These are phyloP conservation scores for Brevimyrus niger DNA, from an alignment of 2,113 vertebrate species.

Conservation along the genomic window DNA sequence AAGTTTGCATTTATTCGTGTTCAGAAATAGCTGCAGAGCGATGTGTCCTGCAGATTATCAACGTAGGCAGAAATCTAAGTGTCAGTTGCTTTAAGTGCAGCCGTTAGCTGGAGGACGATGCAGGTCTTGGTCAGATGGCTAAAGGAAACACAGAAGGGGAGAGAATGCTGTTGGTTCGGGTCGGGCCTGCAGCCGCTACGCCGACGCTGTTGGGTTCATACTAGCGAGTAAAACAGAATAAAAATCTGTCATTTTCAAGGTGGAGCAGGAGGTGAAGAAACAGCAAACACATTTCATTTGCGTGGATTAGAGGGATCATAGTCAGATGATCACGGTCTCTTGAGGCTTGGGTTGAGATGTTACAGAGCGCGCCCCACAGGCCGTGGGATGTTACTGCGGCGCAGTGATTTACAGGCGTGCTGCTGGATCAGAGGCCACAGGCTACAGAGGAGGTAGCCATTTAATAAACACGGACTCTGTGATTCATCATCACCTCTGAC, in stretches of 20 bases:
- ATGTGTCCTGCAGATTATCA: background rate
- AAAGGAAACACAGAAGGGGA: background rate
- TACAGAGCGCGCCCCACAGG: background rate
- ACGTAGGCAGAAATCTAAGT: background rate
- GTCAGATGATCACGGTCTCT: background rate
- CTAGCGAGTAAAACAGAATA: background rate
- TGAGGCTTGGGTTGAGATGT: background rate
- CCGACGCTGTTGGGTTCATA: background rate
- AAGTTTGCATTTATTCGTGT: background rate
- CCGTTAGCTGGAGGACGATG: background rate
- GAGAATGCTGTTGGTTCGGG: background rate
- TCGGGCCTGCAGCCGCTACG: background rate
- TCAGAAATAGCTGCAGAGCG: background rate
- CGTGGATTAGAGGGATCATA: background rate
- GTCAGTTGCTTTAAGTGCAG: background rate
- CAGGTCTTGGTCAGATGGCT: background rate
- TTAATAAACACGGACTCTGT: constrained; percentile 1
- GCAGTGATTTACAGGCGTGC: constrained; percentile 2
- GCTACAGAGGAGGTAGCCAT: background rate
- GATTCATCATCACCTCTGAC: background rate
- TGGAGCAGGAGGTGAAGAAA: background rate
- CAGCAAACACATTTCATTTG: background rate
- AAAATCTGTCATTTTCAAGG: background rate
- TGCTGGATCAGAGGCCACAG: background rate
- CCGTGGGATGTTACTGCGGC: constrained; percentile 10